These are phyloP conservation scores for Anguilla japonica DNA, from an alignment of 2,113 vertebrate species.

Conservation along the genomic window DNA sequence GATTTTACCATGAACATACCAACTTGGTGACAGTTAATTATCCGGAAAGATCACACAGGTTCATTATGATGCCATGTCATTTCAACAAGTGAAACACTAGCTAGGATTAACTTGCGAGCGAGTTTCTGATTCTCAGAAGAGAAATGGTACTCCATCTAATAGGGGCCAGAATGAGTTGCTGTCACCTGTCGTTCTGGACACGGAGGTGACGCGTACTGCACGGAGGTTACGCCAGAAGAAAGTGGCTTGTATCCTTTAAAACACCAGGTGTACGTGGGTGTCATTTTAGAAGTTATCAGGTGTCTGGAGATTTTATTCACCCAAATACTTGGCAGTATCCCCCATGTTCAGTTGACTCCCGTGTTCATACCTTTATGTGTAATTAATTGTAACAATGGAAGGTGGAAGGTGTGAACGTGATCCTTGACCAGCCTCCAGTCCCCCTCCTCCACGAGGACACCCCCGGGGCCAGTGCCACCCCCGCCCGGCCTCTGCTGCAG, in stretches of 20 bases:
- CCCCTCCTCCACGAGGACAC: conserved; percentile 47
- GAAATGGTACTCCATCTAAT: not conserved
- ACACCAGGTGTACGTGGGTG: not conserved
- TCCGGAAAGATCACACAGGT: too few species aligned
- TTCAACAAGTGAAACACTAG: too few species aligned
- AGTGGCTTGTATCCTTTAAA: conserved; percentile 83
- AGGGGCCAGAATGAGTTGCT: conserved; percentile 54
- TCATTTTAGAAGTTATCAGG: not conserved
- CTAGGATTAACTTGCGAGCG: not conserved
- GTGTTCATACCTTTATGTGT: not conserved
- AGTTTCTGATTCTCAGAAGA: not conserved
- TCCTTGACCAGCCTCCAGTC: conserved; percentile 50
- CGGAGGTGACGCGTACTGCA: conserved; percentile 69
- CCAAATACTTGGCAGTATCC: too few species aligned
- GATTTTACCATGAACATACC: too few species aligned
- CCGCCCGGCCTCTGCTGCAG: conserved; percentile 50
- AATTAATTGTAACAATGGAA: not conserved
- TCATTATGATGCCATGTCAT: too few species aligned
- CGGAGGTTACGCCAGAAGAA: conserved; percentile 76
- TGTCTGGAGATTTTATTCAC: too few species aligned
- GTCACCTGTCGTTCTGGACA: conserved; percentile 72
- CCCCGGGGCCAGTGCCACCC: conserved; percentile 46
- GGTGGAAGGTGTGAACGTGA: not conserved
- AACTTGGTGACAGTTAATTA: too few species aligned
- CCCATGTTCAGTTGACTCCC: too few species aligned